Base-by-base conservation (phyloP, 2,888 invertebrate species). In the Stictocephala bisonia region DNA sequence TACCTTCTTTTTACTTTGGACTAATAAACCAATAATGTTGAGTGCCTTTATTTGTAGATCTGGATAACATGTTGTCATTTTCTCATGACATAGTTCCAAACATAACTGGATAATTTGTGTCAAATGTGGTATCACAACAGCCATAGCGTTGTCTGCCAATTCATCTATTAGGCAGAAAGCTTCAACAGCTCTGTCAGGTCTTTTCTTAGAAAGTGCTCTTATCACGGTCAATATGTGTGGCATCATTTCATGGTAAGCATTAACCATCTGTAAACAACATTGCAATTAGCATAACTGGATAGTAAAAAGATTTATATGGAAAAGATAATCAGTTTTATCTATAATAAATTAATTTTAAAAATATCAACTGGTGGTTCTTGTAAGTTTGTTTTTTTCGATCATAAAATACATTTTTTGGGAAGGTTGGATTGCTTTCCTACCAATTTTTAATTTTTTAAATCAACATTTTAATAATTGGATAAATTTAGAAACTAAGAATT, bases 1-100 rank as follows among this genome's bases (percentile, higher is more conserved):
- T 75, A 88, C 87, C 85, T 93, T 93, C 82, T 92, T 92, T 83
- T 92, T 93, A 1, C 89, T 84, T 71, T 89, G 86, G 11, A 89
- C 88, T 51, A 93, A 81, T 84, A 88, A 89, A 0, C 90, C 90
- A 74, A 92, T 85, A 72, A 91, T 89, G 50, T 88, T 86, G 18
- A 93, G 86, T 0, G 90, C 89, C 83, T 91, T 91, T 3, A 90
- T 88, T 80, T 91, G 88, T 11, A 93, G 85, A 31, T 86, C 85
- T 75, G 88, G 88, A 3, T 88, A 88, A 15, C 90, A 83, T 15
- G 86, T 83, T 58, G 84, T 84, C 74, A n/a, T n/a, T 90, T 88
- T 73, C 85, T 85, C n/a, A n/a, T n/a, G n/a, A n/a, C n/a, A n/a
- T n/a, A 91, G 85, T 79, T 87, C 86, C 66, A 93, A 84, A 82